These are phyloP conservation scores for Coremacera marginata DNA, from an alignment of 2,888 invertebrate species.

Conservation along the genomic window DNA sequence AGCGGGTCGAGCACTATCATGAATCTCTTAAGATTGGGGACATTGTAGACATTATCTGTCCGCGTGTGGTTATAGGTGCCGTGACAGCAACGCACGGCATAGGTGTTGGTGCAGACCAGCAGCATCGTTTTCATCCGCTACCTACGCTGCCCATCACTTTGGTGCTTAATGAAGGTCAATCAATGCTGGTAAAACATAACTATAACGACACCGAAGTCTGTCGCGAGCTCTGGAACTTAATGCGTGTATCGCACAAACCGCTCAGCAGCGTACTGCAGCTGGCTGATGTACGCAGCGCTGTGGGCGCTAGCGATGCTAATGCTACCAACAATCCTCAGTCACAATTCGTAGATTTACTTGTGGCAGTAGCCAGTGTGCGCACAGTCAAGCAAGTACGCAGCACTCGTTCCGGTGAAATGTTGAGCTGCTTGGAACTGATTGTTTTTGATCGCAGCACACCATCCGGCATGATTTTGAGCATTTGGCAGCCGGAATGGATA, in stretches of 20 bases:
- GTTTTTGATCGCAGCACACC: conserved; percentile 75
- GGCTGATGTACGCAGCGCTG: conserved; percentile 56
- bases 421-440: conserved; percentile 75
- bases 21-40: conserved; percentile 78
- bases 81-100: conserved; percentile 67
- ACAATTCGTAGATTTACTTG: conserved; percentile 75
- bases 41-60: conserved; percentile 78
- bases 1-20: conserved; percentile 74
- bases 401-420: conserved; percentile 47
- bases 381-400: conserved; percentile 73
- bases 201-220: conserved; percentile 55
- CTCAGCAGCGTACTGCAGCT: conserved; percentile 56
- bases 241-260: conserved; percentile 77
- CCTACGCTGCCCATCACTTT: conserved; percentile 77
- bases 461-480: conserved; percentile 73
- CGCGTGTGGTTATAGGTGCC: conserved; percentile 72
- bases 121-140: conserved; percentile 75
- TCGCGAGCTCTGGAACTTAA: conserved; percentile 71
- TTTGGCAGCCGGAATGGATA: conserved; percentile 81
- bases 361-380: conserved; percentile 76
- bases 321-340: not conserved
- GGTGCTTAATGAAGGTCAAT: conserved; percentile 76
- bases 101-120: conserved; percentile 64
- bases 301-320: conserved; percentile 33
- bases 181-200: conserved; percentile 75